Percentiles rank a stretch among this genome's conserved stretches.
Evolutionary conservation across 2,888 invertebrate genomes (phyloP).

Genomic region (Diloba caeruleocephala): DNA sequence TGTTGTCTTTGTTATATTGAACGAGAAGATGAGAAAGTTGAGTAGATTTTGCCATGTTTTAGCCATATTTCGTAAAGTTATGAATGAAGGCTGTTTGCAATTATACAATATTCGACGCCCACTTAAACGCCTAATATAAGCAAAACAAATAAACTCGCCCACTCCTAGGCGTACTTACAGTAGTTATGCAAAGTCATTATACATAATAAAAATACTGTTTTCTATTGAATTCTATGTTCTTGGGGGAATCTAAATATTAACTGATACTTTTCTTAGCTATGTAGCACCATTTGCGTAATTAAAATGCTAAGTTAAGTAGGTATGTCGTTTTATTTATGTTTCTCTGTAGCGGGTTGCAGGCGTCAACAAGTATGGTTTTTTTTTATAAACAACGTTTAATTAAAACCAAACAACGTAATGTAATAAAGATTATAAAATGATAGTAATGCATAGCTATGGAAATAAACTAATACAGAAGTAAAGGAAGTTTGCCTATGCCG

Average conservation of each 20-base stretch:
- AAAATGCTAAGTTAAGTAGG: neutral
- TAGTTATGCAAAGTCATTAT: neutral
- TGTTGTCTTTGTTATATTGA: neutral
- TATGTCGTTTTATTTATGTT: slow-evolving; percentile 17
- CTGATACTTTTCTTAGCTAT: neutral
- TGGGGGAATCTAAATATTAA: slow-evolving; percentile 2
- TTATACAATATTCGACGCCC: slow-evolving; percentile 5
- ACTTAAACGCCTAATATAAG: neutral
- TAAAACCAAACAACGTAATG: no score
- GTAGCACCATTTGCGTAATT: neutral
- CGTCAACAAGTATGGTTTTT: slow-evolving; percentile 7
- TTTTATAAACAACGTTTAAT: neutral
- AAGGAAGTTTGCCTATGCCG: no score
- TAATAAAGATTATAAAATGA: no score
- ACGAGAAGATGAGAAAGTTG: neutral
- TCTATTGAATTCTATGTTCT: neutral
- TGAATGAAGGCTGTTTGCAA: neutral
- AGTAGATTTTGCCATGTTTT: neutral
- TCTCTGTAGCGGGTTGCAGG: slow-evolving; percentile 1
- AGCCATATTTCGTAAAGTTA: neutral
- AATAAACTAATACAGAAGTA: no score
- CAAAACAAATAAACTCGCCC: neutral
- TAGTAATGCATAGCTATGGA: no score
- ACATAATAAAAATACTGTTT: neutral
- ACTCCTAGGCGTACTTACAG: neutral